Conservation (phyloP, 1,140 invertebrate species). For the Drosophila ambigua region DNA sequence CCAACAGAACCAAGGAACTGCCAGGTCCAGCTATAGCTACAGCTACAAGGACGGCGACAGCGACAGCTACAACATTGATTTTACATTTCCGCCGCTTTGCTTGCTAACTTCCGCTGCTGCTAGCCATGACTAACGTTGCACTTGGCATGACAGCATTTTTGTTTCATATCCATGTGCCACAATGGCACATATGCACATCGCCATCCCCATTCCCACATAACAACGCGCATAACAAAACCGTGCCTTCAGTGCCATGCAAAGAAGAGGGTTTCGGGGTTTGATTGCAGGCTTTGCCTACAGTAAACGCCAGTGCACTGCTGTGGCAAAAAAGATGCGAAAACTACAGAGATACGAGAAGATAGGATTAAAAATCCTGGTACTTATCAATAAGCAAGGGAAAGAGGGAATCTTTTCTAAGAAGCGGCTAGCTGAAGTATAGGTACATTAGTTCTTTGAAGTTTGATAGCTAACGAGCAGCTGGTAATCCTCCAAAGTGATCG, state of each 20-base stretch:
- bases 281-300: slow-evolving; percentile 29
- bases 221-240: slow-evolving; percentile 13
- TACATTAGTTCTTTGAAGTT: too few relatives aligned
- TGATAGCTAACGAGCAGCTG: too few relatives aligned
- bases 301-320: slow-evolving; percentile 43
- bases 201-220: slow-evolving; percentile 28
- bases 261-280: slow-evolving; percentile 25
- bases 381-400: too few relatives aligned
- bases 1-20: slow-evolving; percentile 27
- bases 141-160: slow-evolving; percentile 53
- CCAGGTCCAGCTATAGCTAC: slow-evolving; percentile 55
- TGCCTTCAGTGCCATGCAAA: not conserved
- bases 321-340: slow-evolving; percentile 9
- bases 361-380: too few relatives aligned
- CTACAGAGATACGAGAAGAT: slow-evolving; percentile 1
- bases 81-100: slow-evolving; percentile 79
- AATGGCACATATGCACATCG: slow-evolving; percentile 37
- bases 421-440: too few relatives aligned
- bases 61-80: slow-evolving; percentile 70
- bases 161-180: slow-evolving; percentile 33
- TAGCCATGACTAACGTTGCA: slow-evolving; percentile 3
- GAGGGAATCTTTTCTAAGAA: too few relatives aligned
- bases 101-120: slow-evolving; percentile 55
- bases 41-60: slow-evolving; percentile 58
- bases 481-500: too few relatives aligned